phyloP scores from a whole-genome alignment of 1,140 invertebrate genomes.

The Meloidogyne exigua region DNA sequence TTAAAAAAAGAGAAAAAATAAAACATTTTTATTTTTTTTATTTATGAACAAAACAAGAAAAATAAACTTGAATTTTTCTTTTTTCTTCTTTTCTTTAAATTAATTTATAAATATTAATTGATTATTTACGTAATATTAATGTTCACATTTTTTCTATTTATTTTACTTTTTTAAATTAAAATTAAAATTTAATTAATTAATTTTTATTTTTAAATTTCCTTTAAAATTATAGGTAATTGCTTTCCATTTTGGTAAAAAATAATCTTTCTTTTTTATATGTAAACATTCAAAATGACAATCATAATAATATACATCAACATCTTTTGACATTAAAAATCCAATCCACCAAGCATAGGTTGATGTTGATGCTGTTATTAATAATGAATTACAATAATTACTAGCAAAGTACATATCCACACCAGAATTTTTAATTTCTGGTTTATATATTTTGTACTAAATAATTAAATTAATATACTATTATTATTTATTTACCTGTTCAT shows the following conservation, averaged over 20 bases:
- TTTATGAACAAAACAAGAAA: neutral
- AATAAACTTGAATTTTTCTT: too few relatives aligned
- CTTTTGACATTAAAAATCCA: conserved; percentile 26
- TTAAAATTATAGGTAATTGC: neutral
- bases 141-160: too few relatives aligned
- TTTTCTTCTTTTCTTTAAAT: too few relatives aligned
- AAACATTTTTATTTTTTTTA: neutral
- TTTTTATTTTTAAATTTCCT: neutral
- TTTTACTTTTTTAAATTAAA: too few relatives aligned
- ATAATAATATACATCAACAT: neutral
- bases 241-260: neutral
- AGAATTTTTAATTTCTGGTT: conserved; percentile 13
- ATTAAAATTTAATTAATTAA: too few relatives aligned
- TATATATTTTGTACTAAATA: conserved; percentile 19
- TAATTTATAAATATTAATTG: too few relatives aligned
- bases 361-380: conserved; percentile 26
- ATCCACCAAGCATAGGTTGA: conserved; percentile 43
- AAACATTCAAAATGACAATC: neutral
- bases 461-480: neutral
- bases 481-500: neutral
- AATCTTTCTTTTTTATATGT: conserved; percentile 5
- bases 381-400: conserved; percentile 25
- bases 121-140: too few relatives aligned
- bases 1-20: neutral
- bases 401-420: conserved; percentile 37